These are phyloP conservation scores for Drosophila ercepeae DNA, from an alignment of 1,140 invertebrate species.

Conservation along the genomic window DNA sequence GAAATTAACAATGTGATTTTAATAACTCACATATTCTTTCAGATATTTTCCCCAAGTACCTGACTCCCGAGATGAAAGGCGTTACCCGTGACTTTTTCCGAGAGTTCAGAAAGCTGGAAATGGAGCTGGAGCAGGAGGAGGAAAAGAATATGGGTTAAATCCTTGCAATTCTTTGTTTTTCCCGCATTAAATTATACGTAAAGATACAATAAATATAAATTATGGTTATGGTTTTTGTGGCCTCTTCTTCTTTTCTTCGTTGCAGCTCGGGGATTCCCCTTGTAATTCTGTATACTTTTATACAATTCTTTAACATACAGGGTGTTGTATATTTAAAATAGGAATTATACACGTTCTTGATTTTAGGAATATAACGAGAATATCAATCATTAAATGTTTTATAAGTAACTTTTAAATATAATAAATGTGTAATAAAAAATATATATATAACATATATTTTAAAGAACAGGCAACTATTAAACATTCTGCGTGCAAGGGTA, in stretches of 20 bases:
- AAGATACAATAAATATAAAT: slow-evolving; percentile 10
- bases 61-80: slow-evolving; percentile 61
- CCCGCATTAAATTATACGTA: slow-evolving; percentile 13
- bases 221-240: not conserved
- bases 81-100: slow-evolving; percentile 57
- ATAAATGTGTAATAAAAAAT: too few species aligned
- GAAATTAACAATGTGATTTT: not conserved
- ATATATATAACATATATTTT: too few species aligned
- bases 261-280: too few species aligned
- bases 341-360: too few species aligned
- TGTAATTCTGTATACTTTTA: too few species aligned
- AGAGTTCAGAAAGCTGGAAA: slow-evolving; percentile 45
- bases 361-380: too few species aligned
- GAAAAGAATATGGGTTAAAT: slow-evolving; percentile 4
- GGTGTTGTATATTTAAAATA: too few species aligned
- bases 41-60: slow-evolving; percentile 70
- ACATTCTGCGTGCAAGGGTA: not conserved
- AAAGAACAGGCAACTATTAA: too few species aligned
- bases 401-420: too few species aligned
- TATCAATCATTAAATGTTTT: too few species aligned
- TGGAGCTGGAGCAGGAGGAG: slow-evolving; percentile 48
- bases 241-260: too few species aligned
- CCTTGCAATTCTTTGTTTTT: slow-evolving; percentile 3
- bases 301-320: too few species aligned
- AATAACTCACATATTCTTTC: not conserved